phyloP scores from a whole-genome alignment of 2,797 vertebrate genomes.

The Neosilurus mollespiculum region DNA sequence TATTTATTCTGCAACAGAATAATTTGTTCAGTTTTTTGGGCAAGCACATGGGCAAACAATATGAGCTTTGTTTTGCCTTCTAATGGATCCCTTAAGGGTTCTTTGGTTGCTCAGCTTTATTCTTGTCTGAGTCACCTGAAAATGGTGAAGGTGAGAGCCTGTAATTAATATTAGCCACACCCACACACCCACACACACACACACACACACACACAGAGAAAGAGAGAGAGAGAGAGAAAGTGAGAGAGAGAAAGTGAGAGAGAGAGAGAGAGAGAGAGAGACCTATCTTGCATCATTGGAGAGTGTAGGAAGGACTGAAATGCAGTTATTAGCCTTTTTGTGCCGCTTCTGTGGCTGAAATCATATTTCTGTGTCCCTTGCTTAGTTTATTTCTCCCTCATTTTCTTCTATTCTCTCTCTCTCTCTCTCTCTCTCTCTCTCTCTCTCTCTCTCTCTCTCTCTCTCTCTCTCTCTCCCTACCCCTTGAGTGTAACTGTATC shows the following conservation, averaged over 20 bases:
- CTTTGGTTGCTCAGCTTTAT: slow-evolving; percentile 50
- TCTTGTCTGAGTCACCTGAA: slow-evolving; percentile 58
- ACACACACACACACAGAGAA: too few relatives aligned
- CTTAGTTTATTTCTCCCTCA: not conserved
- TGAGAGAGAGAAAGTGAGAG: too few relatives aligned
- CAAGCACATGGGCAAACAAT: too few relatives aligned
- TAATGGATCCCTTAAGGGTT: slow-evolving; percentile 47
- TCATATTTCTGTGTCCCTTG: not conserved
- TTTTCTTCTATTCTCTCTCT: not conserved
- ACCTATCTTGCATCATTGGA: not conserved
- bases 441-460: not conserved
- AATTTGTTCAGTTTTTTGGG: too few relatives aligned
- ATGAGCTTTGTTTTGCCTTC: slow-evolving; percentile 45
- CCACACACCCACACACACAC: not conserved
- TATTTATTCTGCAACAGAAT: too few relatives aligned
- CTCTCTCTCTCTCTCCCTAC: not conserved
- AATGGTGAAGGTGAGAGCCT: slow-evolving; percentile 50
- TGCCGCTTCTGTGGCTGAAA: not conserved
- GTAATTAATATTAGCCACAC: slow-evolving; percentile 21
- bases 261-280: not conserved
- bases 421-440: too few relatives aligned
- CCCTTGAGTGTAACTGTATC: slow-evolving; percentile 36
- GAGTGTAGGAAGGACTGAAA: slow-evolving; percentile 1
- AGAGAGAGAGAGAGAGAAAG: too few relatives aligned
- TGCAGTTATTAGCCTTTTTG: slow-evolving; percentile 4